Evolutionary conservation across 2,113 vertebrate species (phyloP), one percentile per base, ranked within the genome.

Genomic region (Pachyramphus minor): DNA sequence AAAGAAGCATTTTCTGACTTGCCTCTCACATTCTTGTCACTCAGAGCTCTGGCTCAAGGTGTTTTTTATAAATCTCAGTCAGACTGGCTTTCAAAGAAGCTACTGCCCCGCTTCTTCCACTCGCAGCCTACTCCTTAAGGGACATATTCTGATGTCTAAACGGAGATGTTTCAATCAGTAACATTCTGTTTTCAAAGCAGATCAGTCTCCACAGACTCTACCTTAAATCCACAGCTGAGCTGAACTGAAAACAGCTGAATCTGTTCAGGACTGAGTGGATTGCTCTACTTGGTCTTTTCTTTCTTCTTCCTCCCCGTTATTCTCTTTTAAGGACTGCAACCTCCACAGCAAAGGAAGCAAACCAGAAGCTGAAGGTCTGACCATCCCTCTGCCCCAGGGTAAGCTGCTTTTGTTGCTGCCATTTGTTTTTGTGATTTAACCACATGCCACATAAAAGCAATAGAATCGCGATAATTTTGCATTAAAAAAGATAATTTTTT

Each of bases 241-340:
- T 74, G 33, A 85, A 74, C 23, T 73, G 21, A 37, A 60, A 80
- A n/a, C 12, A 84, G 42, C 23, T 33, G 37, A 31, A 85, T 35
- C 23, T 35, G 18, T 8, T 69, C 1, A 0, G 80, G 64, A 81
- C 11, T 0, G 0, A 59, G 10, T 37, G 27, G 50, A 50, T 5
- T 55, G 30, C 18, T 27, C 19, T 21, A 67, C 14, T 28, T 8
- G 5, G 17, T 71, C 25, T 47, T 37, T 67, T 49, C 10, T 24
- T 75, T 52, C 68, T 45, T 37, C 8, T 2, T 50, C 25, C 64
- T 71, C 37, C 27, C 15, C 42, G 18, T 42, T 35, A 41, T 7
- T 52, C 60, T 71, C 52, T 25, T 30, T 33, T 71, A 63, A 59
- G 31, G 33, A 81, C 2, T 89, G 45, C 47, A 75, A 20, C 30